Conservation (phyloP, 2,113 vertebrate genomes). For the Stigmatopora argus region DNA sequence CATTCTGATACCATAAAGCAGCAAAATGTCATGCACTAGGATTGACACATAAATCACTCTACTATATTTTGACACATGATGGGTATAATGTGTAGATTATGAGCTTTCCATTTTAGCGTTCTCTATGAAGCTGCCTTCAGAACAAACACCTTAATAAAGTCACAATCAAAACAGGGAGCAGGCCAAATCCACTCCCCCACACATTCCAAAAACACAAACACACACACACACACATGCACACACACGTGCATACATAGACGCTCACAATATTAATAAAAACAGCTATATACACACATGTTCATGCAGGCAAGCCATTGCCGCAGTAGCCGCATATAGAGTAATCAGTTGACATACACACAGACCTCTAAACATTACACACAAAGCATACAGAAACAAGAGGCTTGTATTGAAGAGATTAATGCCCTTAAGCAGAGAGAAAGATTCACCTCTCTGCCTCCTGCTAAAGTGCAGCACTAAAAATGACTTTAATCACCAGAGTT, state of each 20-base stretch:
- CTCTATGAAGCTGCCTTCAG: constrained; percentile 46
- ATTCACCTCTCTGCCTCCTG: constrained; percentile 32
- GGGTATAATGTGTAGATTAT: constrained; percentile 58
- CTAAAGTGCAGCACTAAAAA: constrained; percentile 51
- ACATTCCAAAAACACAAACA: constrained; percentile 31
- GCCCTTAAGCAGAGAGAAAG: constrained; percentile 50
- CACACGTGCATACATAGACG: constrained; percentile 44
- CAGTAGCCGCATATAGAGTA: constrained; percentile 51
- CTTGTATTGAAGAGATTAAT: constrained; percentile 68
- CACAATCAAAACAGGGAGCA: constrained; percentile 80
- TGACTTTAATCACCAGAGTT: constrained; percentile 31
- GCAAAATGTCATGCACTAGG: constrained; percentile 41
- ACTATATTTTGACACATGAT: constrained; percentile 62
- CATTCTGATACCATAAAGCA: constrained; percentile 45
- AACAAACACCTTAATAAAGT: constrained; percentile 70
- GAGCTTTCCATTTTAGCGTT: constrained; percentile 48
- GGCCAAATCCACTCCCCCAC: constrained; percentile 76
- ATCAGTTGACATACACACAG: constrained; percentile 29
- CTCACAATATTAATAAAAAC: constrained; percentile 28
- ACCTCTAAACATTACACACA: constrained; percentile 15
- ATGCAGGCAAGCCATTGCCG: constrained; percentile 36
- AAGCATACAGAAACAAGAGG: constrained; percentile 23
- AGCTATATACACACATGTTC: constrained; percentile 20
- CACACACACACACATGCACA: constrained; percentile 23
- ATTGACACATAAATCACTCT: constrained; percentile 47